A percentile compares a stretch with the other conserved stretches of the same genome.
These are phyloP conservation scores for Sebastes oblongus DNA, from an alignment of 2,797 vertebrate species.

Conservation along the genomic window DNA sequence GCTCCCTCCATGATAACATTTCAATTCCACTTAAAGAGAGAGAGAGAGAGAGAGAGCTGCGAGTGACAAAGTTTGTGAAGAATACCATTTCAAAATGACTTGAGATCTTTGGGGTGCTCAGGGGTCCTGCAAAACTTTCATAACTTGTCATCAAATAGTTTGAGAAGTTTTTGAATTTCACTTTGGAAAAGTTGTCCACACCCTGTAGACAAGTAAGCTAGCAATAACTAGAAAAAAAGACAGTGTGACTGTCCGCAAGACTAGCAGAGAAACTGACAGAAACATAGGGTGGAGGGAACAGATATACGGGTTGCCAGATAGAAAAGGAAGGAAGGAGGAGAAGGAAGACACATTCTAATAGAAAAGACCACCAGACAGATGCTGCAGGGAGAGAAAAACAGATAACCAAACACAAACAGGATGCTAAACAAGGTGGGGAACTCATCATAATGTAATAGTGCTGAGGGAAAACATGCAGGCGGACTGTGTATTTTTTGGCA, in stretches of 20 bases:
- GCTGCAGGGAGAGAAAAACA: not conserved
- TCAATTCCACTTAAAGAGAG: constrained; percentile 9
- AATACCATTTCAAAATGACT: not conserved
- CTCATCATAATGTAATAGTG: not conserved
- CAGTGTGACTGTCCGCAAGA: not conserved
- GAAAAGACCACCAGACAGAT: not conserved
- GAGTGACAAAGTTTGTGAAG: not conserved
- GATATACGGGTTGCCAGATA: not conserved
- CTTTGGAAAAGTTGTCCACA: constrained; percentile 34
- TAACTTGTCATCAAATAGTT: constrained; percentile 32
- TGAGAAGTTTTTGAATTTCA: constrained; percentile 21
- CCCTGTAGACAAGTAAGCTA: constrained; percentile 1
- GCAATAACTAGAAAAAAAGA: not conserved
- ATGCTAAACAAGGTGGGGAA: constrained; percentile 1
- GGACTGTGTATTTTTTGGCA: not conserved
- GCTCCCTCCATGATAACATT: not conserved
- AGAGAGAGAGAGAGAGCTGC: not conserved
- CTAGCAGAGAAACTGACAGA: not conserved
- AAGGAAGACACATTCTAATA: not conserved
- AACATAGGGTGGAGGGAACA: not conserved
- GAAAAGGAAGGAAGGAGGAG: not conserved
- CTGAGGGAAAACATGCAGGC: not conserved
- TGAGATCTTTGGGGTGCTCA: not conserved
- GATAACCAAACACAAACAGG: not conserved
- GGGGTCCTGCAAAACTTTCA: constrained; percentile 18